Conservation (phyloP, 2,113 vertebrate genomes). For the Ginglymostoma cirratum region DNA sequence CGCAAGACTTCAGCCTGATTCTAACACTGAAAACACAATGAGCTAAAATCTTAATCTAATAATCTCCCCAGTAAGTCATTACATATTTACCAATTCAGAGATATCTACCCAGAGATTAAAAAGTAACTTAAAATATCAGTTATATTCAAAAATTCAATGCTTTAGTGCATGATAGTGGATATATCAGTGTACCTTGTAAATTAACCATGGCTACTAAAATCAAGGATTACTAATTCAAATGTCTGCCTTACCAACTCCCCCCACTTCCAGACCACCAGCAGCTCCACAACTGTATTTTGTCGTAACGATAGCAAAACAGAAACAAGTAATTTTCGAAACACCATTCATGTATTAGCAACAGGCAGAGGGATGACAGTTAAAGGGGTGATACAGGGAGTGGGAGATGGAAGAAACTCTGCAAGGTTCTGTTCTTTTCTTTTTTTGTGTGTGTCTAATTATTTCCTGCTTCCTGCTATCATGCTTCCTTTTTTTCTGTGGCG, state of each 20-base stretch:
- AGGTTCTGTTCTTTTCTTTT: not conserved
- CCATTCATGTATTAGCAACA: not conserved
- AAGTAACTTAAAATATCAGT: not conserved
- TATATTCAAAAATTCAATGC: not conserved
- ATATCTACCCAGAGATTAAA: not conserved
- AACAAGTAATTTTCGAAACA: not conserved
- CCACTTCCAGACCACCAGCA: no score
- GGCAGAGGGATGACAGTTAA: not conserved
- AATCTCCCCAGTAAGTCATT: not conserved
- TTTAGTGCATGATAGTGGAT: not conserved
- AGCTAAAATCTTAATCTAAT: not conserved
- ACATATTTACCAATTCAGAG: no score
- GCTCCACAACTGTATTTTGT: no score
- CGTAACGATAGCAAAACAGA: not conserved
- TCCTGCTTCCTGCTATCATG: not conserved
- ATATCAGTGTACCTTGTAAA: not conserved
- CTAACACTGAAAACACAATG: not conserved
- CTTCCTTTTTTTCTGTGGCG: constrained; percentile 13
- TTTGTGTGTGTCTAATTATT: not conserved
- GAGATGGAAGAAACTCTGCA: not conserved
- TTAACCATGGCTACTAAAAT: not conserved
- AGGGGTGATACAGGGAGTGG: not conserved
- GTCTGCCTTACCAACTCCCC: not conserved
- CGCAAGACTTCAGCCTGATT: not conserved
- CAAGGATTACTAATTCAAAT: not conserved